phyloP scores from a whole-genome alignment of 2,113 vertebrate species.

The Pelmatolapia mariae region DNA sequence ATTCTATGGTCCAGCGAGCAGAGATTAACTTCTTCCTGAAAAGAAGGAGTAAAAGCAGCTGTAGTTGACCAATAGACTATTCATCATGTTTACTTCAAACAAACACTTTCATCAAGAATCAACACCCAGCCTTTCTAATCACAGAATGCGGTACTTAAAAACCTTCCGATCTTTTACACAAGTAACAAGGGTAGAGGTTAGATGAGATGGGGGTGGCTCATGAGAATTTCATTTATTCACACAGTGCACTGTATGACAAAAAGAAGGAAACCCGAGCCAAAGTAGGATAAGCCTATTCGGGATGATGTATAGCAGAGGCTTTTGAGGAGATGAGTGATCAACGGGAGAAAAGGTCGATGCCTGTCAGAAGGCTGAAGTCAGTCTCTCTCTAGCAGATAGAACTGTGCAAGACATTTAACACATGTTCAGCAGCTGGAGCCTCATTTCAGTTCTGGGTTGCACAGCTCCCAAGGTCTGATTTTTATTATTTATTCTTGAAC shows the following conservation, averaged over 20 bases:
- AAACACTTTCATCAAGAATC: background rate
- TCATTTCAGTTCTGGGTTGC: background rate
- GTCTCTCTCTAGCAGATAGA: background rate
- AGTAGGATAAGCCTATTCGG: background rate
- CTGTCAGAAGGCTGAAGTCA: background rate
- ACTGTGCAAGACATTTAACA: background rate
- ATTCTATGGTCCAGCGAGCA: background rate
- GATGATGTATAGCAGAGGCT: constrained; percentile 11
- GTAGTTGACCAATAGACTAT: background rate
- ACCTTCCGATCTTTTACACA: background rate
- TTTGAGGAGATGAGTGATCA: constrained; percentile 34
- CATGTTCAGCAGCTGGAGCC: constrained; percentile 51
- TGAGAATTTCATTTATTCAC: background rate
- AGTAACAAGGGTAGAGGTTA: constrained; percentile 16
- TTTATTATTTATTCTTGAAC: background rate
- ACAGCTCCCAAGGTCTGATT: background rate
- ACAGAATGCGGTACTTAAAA: background rate
- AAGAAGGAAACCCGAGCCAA: constrained; percentile 36
- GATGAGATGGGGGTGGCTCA: background rate
- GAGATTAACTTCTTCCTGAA: background rate
- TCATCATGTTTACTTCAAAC: background rate
- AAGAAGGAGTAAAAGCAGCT: background rate
- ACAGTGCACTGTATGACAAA: background rate
- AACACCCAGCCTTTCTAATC: background rate
- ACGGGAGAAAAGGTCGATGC: constrained; percentile 39